phyloP scores from a whole-genome alignment of 2,888 invertebrate species.

The Pandemis cinnamomeana region DNA sequence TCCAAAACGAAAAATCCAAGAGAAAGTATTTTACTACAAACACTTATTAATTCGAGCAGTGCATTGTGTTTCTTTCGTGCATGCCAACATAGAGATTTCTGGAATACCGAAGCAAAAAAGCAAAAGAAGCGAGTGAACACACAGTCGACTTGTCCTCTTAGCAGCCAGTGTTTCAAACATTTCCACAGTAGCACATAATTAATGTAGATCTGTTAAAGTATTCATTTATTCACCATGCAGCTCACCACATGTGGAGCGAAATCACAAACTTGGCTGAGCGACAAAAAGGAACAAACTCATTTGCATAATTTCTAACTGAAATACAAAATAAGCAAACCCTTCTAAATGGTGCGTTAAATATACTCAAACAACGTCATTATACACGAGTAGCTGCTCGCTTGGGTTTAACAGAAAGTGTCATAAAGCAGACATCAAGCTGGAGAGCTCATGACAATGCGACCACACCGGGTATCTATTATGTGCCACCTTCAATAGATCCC shows the following conservation, averaged over 20 bases:
- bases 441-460: slow-evolving; percentile 62
- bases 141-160: slow-evolving; percentile 1
- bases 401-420: slow-evolving; percentile 62
- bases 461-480: slow-evolving; percentile 72
- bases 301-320: slow-evolving; percentile 71
- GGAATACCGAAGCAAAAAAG: slow-evolving; percentile 5
- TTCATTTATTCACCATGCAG: slow-evolving; percentile 32
- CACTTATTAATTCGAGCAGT: background rate
- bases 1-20: background rate
- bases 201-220: slow-evolving; percentile 32
- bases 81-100: background rate
- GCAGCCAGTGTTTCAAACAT: background rate
- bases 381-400: slow-evolving; percentile 62
- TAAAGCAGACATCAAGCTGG: slow-evolving; percentile 69
- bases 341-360: slow-evolving; percentile 78
- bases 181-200: slow-evolving; percentile 27
- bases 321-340: slow-evolving; percentile 72
- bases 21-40: background rate
- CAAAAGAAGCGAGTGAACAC: slow-evolving; percentile 7
- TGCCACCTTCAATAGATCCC: slow-evolving; percentile 63
- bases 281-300: slow-evolving; percentile 56
- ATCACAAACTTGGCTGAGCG: slow-evolving; percentile 32
- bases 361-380: slow-evolving; percentile 76
- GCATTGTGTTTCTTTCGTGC: background rate
- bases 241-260: slow-evolving; percentile 18